These are phyloP conservation scores for Alexandromys fortis DNA, from an alignment of 2,113 vertebrate species.

Conservation along the genomic window DNA sequence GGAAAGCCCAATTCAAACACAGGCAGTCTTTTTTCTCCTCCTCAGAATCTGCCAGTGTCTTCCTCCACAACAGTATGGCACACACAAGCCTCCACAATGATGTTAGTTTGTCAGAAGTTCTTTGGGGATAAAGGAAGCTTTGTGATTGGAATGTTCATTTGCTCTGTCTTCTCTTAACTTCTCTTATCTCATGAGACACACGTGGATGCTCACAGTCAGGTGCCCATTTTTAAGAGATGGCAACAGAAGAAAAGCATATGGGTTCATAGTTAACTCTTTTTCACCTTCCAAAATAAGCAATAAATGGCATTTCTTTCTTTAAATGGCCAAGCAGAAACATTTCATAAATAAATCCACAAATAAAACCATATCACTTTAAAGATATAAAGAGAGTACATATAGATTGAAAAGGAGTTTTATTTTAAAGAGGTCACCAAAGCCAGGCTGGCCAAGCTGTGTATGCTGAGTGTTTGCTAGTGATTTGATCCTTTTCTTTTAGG, in stretches of 20 bases:
- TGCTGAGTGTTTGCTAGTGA: constrained; percentile 3
- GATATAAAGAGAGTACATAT: constrained; percentile 22
- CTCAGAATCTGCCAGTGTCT: neutral
- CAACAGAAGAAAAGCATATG: neutral
- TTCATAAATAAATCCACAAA: constrained; percentile 46
- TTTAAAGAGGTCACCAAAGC: constrained; percentile 19
- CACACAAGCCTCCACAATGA: accelerated
- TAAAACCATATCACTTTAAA: constrained; percentile 30
- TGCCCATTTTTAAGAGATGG: neutral
- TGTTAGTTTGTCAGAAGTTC: neutral
- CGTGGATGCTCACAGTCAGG: neutral
- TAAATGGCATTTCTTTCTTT: neutral
- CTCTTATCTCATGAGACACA: neutral
- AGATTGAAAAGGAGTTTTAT: constrained; percentile 31
- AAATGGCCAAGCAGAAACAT: constrained; percentile 40
- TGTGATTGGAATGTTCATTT: constrained; percentile 6
- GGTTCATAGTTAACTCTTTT: neutral
- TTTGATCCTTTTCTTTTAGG: constrained; percentile 54
- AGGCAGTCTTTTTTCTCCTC: neutral
- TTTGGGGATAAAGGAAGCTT: neutral
- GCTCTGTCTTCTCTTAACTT: neutral
- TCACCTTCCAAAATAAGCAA: neutral
- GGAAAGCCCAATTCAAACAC: neutral
- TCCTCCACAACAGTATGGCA: neutral
- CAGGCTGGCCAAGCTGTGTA: neutral